Evolutionary conservation across 1,140 invertebrate genomes (phyloP), one percentile per base, ranked within the genome.

Genomic region (Teleogryllus occipitalis): DNA sequence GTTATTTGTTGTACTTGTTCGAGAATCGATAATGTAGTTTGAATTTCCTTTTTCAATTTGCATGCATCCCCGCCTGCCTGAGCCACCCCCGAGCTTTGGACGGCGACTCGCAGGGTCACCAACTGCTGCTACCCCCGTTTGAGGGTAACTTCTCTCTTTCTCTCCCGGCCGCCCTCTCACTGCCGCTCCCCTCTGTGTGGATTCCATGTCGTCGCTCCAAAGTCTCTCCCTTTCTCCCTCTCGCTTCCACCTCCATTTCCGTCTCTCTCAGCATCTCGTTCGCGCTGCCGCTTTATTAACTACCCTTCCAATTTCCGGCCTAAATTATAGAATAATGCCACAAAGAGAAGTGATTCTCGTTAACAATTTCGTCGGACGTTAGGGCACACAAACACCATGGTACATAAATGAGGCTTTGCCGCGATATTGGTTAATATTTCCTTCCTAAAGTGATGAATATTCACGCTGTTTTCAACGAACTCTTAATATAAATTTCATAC

Each of bases 401-500:
- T 65, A 65, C 54, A 18, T 65, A 65, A 65, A 65, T 65, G 54
- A 65, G 54, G 54, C 54, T 65, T 65, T 18, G 18, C 18, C 10
- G 54, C 54, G 54, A 65, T 65, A 65, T 65, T 65, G 54, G 54
- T 65, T 65, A 65, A 65, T 65, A 65, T 65, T 65, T 65, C 54
- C 54, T 65, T 65, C 54, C 54, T 10, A 65, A 65, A 65, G 18
- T 65, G 54, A 65, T 65, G 54, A 65, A 65, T 65, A 65, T 65
- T 65, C 54, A 14, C 54, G 18, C 54, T 65, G 54, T 18, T 65
- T 65, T 65, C 54, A 18, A 65, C 54, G 18, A 18, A 65, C 18
- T 65, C 54, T 65, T 65, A 65, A 65, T 65, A 65, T 18, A 65
- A 65, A 65, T 65, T 65, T 10, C 18, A 65, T 18, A 65, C 54